A percentile compares a stretch with the other conserved stretches of the same genome.
Conservation (phyloP, 2,888 invertebrate species). For the Scelioninae gen. 2 region DNA sequence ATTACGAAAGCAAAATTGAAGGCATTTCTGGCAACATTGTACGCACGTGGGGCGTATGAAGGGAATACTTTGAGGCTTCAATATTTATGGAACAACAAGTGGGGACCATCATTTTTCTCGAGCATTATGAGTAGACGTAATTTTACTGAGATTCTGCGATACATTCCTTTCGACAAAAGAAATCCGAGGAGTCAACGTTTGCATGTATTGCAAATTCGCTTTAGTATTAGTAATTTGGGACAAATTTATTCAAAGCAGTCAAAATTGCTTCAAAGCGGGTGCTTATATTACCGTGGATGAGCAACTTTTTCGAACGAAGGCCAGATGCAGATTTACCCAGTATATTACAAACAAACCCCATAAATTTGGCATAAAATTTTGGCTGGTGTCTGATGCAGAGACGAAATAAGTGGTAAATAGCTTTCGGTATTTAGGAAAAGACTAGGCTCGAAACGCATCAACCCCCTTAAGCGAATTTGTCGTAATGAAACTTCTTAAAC, state of each 20-base stretch:
- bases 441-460: neutral
- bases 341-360: slow-evolving; percentile 66
- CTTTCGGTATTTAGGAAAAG: slow-evolving; percentile 61
- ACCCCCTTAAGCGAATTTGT: neutral
- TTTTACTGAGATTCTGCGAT: slow-evolving; percentile 6
- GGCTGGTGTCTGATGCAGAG: slow-evolving; percentile 62
- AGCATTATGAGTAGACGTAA: neutral
- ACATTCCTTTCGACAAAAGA: slow-evolving; percentile 13
- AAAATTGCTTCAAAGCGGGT: slow-evolving; percentile 61
- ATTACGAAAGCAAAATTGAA: slow-evolving; percentile 50
- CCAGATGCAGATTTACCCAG: slow-evolving; percentile 66
- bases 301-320: slow-evolving; percentile 66
- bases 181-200: slow-evolving; percentile 6
- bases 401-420: slow-evolving; percentile 63
- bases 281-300: slow-evolving; percentile 62
- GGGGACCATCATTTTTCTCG: neutral
- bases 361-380: slow-evolving; percentile 63
- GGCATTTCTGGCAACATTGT: slow-evolving; percentile 60
- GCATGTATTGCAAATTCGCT: slow-evolving; percentile 61
- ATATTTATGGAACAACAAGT: slow-evolving; percentile 4
- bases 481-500: slow-evolving; percentile 62
- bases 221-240: slow-evolving; percentile 62
- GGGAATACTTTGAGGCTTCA: slow-evolving; percentile 43
- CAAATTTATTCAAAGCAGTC: slow-evolving; percentile 62
- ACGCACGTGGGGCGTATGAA: slow-evolving; percentile 62